These are phyloP conservation scores for Heliconius nattereri DNA, from an alignment of 1,140 invertebrate genomes.

Conservation along the genomic window DNA sequence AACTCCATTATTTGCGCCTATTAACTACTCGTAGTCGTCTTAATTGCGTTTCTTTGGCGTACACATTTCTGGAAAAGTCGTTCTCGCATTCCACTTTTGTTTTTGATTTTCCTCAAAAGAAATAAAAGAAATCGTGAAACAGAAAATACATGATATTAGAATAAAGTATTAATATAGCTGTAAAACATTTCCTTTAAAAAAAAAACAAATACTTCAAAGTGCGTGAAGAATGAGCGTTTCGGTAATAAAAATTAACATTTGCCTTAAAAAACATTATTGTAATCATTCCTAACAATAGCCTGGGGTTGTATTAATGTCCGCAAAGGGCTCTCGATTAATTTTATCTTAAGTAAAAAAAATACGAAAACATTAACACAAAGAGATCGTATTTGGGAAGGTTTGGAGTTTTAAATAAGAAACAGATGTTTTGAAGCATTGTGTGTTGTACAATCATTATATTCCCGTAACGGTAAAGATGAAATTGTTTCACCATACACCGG, in stretches of 20 bases:
- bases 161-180: constrained; percentile 47
- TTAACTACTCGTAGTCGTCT: constrained; percentile 64
- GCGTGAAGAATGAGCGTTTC: constrained; percentile 59
- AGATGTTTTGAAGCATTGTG: constrained; percentile 60
- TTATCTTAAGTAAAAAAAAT: constrained; percentile 69
- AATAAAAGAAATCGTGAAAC: constrained; percentile 17
- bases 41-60: constrained; percentile 54
- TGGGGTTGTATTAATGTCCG: constrained; percentile 74
- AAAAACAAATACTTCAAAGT: constrained; percentile 63
- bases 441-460: constrained; percentile 41
- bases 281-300: constrained; percentile 74
- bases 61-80: constrained; percentile 26
- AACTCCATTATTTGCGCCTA: constrained; percentile 62
- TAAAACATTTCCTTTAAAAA: constrained; percentile 47
- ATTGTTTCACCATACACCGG: constrained; percentile 30
- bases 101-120: constrained; percentile 14
- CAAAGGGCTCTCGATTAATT: constrained; percentile 73
- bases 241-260: constrained; percentile 77
- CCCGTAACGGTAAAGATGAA: constrained; percentile 38
- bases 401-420: constrained; percentile 60
- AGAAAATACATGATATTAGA: constrained; percentile 24
- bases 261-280: constrained; percentile 69
- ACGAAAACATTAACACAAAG: constrained; percentile 60
- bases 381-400: constrained; percentile 57
- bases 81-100: constrained; percentile 23